Evolutionary conservation across 2,797 vertebrate genomes (phyloP).

Genomic region (Psittacula derbiana): DNA sequence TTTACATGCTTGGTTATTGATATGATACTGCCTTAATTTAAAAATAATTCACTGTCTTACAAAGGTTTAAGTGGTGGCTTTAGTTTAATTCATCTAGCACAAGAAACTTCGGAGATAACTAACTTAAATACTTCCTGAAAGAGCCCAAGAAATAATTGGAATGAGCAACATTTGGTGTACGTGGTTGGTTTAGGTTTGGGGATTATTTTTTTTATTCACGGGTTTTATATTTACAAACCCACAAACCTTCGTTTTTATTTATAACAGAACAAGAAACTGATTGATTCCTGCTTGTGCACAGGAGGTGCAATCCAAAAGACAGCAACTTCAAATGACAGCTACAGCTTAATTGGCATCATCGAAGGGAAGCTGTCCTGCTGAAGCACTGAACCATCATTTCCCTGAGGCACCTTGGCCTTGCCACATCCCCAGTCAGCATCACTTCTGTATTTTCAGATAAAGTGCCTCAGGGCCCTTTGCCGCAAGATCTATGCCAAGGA

Average conservation of each 20-base stretch:
- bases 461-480: conserved; percentile 31
- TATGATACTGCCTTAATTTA: conserved; percentile 1
- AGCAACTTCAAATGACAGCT: conserved; percentile 54
- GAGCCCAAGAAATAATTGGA: neutral
- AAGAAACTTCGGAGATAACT: neutral
- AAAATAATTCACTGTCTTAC: neutral
- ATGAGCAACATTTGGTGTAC: neutral
- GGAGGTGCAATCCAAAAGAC: conserved; percentile 1
- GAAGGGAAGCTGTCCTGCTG: conserved; percentile 7
- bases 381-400: conserved; percentile 46
- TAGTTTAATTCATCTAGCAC: neutral
- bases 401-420: conserved; percentile 28
- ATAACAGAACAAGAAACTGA: conserved; percentile 4
- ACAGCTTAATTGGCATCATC: conserved; percentile 62
- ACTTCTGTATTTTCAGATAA: conserved; percentile 28
- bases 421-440: conserved; percentile 9
- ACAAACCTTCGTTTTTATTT: conserved; percentile 19
- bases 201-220: neutral
- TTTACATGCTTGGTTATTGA: conserved; percentile 36
- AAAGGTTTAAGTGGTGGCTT: neutral
- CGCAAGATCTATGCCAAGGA: neutral
- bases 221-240: neutral
- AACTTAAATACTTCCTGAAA: neutral
- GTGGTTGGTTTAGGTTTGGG: neutral
- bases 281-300: conserved; percentile 23